Percentiles rank a stretch among this genome's conserved stretches.
phyloP scores from a whole-genome alignment of 2,113 vertebrate genomes.

The Atherinomorus stipes region DNA sequence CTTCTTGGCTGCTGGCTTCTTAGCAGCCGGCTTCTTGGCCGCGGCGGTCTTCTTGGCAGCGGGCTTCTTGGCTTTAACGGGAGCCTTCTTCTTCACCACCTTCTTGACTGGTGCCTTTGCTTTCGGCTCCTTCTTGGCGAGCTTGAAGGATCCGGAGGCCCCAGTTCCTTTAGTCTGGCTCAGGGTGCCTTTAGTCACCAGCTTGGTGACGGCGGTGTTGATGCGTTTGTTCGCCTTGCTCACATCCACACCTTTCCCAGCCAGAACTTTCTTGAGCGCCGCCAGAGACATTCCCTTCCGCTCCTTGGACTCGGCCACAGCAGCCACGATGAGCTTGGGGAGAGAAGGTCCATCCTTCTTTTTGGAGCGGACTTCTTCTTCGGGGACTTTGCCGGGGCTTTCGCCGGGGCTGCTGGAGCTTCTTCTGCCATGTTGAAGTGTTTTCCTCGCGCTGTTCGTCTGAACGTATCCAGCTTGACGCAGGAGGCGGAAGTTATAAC shows the following conservation, averaged over 20 bases:
- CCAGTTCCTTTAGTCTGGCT: slow-evolving; percentile 43
- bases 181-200: background rate
- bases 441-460: background rate
- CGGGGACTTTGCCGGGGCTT: slow-evolving; percentile 31
- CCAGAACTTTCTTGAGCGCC: too few species aligned
- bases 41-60: slow-evolving; percentile 12
- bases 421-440: slow-evolving; percentile 17
- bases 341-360: slow-evolving; percentile 20
- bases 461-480: background rate
- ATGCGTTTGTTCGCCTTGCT: slow-evolving; percentile 36
- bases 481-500: slow-evolving; percentile 25
- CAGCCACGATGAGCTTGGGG: slow-evolving; percentile 1
- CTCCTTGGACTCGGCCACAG: slow-evolving; percentile 22
- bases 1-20: slow-evolving; percentile 26
- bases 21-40: slow-evolving; percentile 19
- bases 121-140: slow-evolving; percentile 29
- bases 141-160: slow-evolving; percentile 49
- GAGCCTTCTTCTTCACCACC: too few species aligned
- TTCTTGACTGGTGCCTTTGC: too few species aligned
- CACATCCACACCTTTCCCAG: too few species aligned
- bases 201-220: background rate
- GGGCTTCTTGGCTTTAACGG: too few species aligned
- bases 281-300: slow-evolving; percentile 21
- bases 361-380: slow-evolving; percentile 31
- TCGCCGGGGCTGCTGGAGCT: slow-evolving; percentile 30